Percentiles rank a stretch among this genome's conserved stretches.
These are phyloP conservation scores for Stenichneumon culpator DNA, from an alignment of 2,888 invertebrate genomes.

Conservation along the genomic window DNA sequence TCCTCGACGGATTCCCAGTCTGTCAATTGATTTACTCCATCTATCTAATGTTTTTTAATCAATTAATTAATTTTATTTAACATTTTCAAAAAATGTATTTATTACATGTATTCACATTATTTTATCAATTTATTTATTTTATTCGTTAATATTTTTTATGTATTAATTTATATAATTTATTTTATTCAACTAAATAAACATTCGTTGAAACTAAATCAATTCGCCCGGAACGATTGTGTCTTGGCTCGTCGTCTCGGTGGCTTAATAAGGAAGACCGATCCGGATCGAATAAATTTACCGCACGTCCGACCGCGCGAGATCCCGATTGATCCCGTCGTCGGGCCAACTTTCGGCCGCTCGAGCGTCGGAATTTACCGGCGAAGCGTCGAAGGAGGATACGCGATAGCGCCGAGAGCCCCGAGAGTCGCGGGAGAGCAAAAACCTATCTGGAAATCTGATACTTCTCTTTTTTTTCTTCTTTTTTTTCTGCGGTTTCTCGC, in stretches of 20 bases:
- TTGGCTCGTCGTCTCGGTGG: background rate
- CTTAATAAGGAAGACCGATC: background rate
- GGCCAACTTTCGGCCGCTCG: slow-evolving; percentile 41
- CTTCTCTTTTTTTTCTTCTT: slow-evolving; percentile 22
- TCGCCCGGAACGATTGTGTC: background rate
- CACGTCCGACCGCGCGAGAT: slow-evolving; percentile 5
- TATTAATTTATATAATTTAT: too few relatives aligned
- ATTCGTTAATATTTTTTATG: too few relatives aligned
- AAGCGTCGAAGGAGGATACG: slow-evolving; percentile 40
- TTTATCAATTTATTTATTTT: too few relatives aligned
- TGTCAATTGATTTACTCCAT: too few relatives aligned
- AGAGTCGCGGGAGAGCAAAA: slow-evolving; percentile 43
- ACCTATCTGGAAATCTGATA: slow-evolving; percentile 66
- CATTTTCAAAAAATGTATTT: too few relatives aligned
- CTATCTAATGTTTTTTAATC: too few relatives aligned
- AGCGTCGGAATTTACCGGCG: slow-evolving; percentile 41
- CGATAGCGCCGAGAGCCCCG: slow-evolving; percentile 10
- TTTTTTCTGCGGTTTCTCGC: slow-evolving; percentile 43
- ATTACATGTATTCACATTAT: too few relatives aligned
- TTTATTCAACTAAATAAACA: too few relatives aligned
- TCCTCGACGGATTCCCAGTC: too few relatives aligned
- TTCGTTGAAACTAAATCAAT: background rate
- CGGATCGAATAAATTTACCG: slow-evolving; percentile 43
- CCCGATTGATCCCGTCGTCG: slow-evolving; percentile 43
- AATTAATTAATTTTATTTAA: too few relatives aligned